A percentile compares a stretch with the other conserved stretches of the same genome.
Evolutionary conservation across 2,797 vertebrate genomes (phyloP).

Genomic region (Vireo griseus): DNA sequence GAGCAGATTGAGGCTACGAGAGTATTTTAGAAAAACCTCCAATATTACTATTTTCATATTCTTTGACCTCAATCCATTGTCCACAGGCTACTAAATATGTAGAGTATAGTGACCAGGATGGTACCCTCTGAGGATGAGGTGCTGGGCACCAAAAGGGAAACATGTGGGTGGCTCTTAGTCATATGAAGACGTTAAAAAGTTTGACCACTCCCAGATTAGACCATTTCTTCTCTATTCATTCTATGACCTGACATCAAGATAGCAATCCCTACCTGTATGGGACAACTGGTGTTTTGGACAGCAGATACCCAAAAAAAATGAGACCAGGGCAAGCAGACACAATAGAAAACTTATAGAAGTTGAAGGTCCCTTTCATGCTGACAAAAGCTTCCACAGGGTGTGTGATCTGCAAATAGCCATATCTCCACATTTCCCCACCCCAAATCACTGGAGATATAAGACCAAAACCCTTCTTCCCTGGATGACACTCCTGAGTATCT

Average conservation of each 20-base stretch:
- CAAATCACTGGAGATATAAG: not conserved
- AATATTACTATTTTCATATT: not conserved
- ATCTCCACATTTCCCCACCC: not conserved
- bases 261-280: fast-evolving
- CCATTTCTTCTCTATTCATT: not conserved
- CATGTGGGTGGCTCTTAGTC: not conserved
- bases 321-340: not conserved
- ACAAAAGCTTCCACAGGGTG: not conserved
- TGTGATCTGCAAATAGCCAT: not conserved
- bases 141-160: not conserved
- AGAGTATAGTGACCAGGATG: not conserved
- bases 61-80: not conserved
- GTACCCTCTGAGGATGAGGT: not conserved
- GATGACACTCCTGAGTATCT: not conserved
- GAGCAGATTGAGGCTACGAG: not conserved
- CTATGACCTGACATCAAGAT: not conserved
- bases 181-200: not conserved
- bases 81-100: not conserved
- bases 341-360: not conserved
- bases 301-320: not conserved
- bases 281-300: not conserved
- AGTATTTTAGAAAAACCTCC: not conserved
- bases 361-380: not conserved
- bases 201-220: not conserved
- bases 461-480: not conserved